Percentiles rank a stretch among this genome's conserved stretches.
phyloP scores from a whole-genome alignment of 2,797 vertebrate genomes.

The Gorsachius magnificus region DNA sequence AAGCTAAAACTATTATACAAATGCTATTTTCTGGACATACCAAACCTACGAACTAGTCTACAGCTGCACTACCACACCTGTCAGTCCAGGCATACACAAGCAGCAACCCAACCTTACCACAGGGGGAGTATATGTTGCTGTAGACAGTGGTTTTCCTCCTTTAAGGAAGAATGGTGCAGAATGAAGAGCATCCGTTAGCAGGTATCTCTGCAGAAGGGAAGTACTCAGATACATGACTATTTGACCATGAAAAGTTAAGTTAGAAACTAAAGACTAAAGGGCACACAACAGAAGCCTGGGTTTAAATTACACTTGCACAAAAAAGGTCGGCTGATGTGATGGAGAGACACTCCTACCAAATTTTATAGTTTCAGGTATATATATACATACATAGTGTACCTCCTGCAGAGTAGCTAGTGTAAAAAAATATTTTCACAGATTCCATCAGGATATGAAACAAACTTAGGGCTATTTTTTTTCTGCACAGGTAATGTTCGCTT shows the following conservation, averaged over 20 bases:
- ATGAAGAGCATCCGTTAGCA: slow-evolving; percentile 55
- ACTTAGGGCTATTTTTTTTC: neutral
- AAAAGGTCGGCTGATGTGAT: neutral
- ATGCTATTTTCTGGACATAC: neutral
- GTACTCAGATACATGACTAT: slow-evolving; percentile 45
- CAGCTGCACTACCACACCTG: slow-evolving; percentile 10
- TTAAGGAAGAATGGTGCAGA: slow-evolving; percentile 71
- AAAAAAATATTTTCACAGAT: neutral
- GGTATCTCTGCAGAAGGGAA: slow-evolving; percentile 50
- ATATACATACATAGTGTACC: neutral
- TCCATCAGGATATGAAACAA: neutral
- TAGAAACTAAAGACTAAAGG: neutral
- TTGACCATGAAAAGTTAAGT: neutral
- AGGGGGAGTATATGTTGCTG: slow-evolving; percentile 16
- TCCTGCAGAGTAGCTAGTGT: neutral
- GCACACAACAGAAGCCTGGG: neutral
- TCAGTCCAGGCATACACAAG: slow-evolving; percentile 6
- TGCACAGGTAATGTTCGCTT: neutral
- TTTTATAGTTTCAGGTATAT: neutral
- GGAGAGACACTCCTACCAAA: neutral
- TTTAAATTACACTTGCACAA: neutral
- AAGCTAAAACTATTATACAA: slow-evolving; percentile 1
- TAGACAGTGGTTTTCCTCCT: slow-evolving; percentile 59
- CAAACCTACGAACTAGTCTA: slow-evolving; percentile 44
- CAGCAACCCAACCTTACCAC: slow-evolving; percentile 66